Evolutionary conservation across 2,888 invertebrate species (phyloP).

Genomic region (Synergus gifuensis): DNA sequence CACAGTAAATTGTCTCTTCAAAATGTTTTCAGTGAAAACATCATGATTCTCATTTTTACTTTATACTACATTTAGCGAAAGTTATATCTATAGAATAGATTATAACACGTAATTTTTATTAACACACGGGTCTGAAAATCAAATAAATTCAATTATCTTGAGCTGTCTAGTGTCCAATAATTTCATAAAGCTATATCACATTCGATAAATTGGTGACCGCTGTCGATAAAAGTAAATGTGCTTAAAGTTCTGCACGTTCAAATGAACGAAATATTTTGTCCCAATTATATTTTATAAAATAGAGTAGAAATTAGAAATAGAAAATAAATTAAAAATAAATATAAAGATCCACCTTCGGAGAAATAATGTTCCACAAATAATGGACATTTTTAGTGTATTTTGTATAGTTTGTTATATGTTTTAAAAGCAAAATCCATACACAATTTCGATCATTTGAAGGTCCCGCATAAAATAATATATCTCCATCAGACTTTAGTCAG

Average conservation of each 20-base stretch:
- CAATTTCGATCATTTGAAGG: no score
- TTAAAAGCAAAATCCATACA: no score
- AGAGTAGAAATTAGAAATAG: no score
- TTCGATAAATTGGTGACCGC: neutral
- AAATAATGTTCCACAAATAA: no score
- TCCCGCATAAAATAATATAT: neutral
- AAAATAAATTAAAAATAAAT: no score
- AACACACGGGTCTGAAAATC: neutral
- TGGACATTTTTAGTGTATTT: no score
- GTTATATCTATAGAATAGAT: neutral
- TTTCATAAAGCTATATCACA: neutral
- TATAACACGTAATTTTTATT: neutral
- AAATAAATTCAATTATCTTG: neutral
- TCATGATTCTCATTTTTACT: neutral
- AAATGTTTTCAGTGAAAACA: neutral
- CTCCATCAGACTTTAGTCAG: neutral
- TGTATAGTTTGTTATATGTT: no score
- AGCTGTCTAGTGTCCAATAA: neutral
- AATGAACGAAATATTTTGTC: no score
- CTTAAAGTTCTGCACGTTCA: no score
- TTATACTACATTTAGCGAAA: neutral
- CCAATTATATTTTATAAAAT: no score
- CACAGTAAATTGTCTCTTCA: neutral
- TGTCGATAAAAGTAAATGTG: neutral
- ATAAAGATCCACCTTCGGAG: no score